Conservation (phyloP, 1,140 invertebrate species). For the Drosophila teissieri region DNA sequence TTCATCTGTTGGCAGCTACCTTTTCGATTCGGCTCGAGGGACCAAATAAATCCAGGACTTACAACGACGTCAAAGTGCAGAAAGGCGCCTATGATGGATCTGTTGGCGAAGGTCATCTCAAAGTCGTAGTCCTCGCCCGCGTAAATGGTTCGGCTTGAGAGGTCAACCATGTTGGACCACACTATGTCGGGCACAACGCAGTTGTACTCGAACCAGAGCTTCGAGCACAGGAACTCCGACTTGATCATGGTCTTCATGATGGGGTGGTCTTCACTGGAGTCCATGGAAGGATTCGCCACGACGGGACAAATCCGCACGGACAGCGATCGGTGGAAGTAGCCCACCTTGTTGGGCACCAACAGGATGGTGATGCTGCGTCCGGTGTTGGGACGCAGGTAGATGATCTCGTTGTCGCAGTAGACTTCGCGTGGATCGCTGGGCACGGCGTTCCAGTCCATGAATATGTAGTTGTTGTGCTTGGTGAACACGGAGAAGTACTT, state of each 20-base stretch:
- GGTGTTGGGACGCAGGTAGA: slow-evolving; percentile 71
- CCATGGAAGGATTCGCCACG: neutral
- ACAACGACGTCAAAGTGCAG: slow-evolving; percentile 74
- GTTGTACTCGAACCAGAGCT: slow-evolving; percentile 73
- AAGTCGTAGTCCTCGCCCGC: slow-evolving; percentile 67
- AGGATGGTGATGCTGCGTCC: slow-evolving; percentile 69
- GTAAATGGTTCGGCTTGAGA: slow-evolving; percentile 48
- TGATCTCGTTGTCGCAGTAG: slow-evolving; percentile 72
- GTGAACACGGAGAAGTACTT: slow-evolving; percentile 66
- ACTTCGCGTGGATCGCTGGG: slow-evolving; percentile 70
- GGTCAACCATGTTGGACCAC: slow-evolving; percentile 52
- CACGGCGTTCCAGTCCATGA: slow-evolving; percentile 79
- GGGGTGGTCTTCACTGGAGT: slow-evolving; percentile 34
- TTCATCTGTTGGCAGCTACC: neutral
- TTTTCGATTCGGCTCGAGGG: neutral
- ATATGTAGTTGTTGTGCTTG: slow-evolving; percentile 69
- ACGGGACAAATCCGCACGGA: slow-evolving; percentile 68
- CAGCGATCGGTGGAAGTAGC: slow-evolving; percentile 62
- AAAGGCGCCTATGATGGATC: slow-evolving; percentile 56
- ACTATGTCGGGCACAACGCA: slow-evolving; percentile 62
- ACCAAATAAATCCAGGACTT: slow-evolving; percentile 14
- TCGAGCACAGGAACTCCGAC: slow-evolving; percentile 64
- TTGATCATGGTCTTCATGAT: slow-evolving; percentile 33
- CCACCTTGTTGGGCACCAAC: slow-evolving; percentile 66
- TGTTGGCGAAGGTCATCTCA: slow-evolving; percentile 64